Base-by-base conservation (phyloP, 1,140 invertebrate species). In the Harpegnathos saltator region DNA sequence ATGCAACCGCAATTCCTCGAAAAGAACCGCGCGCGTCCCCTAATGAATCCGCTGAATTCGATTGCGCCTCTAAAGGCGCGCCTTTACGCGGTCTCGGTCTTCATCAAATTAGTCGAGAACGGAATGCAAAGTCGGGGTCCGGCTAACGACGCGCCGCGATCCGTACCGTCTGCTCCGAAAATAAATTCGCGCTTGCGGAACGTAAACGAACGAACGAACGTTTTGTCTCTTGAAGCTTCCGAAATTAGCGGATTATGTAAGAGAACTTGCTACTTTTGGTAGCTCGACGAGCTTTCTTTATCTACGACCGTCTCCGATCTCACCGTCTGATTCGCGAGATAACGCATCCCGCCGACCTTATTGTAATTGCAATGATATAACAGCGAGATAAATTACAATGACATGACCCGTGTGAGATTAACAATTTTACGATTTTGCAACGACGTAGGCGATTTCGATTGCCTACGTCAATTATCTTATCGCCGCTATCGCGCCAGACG, bases 1-100 rank as follows among this genome's bases (percentile, higher is more conserved):
- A 80, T 80, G 75, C 75, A 80, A 71, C 75, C 75, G 24, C 75
- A 80, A 69, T 71, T 80, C 52, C 52, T 4, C 63, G 75, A 58
- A 69, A 71, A 80, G 75, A 71, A 80, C 22, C 54, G 33, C 38
- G 38, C 54, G 38, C 65, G 38, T 80, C 19, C 52, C 11, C 65
- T 80, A 71, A 71, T 77, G 74, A 77, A 38, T 69, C n/a, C 54
- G 54, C 17, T 80, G 69, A 71, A 80, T 80, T 80, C 24, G 75
- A 80, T 80, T 80, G 68, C n/a, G 65, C 33, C 38, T 44, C 22
- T 17, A n/a, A 77, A 66, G 74, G 29, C n/a, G 62, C 15, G 62
- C 15, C 14, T 12, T 38, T 9, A 44, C 14, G 65, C 52, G 65
- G 33, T 78, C 66, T 58, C 52, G 9, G 9, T 33, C 65, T 71